These are phyloP conservation scores for Tanytarsus gracilentus DNA, from an alignment of 2,888 invertebrate genomes.

Conservation along the genomic window DNA sequence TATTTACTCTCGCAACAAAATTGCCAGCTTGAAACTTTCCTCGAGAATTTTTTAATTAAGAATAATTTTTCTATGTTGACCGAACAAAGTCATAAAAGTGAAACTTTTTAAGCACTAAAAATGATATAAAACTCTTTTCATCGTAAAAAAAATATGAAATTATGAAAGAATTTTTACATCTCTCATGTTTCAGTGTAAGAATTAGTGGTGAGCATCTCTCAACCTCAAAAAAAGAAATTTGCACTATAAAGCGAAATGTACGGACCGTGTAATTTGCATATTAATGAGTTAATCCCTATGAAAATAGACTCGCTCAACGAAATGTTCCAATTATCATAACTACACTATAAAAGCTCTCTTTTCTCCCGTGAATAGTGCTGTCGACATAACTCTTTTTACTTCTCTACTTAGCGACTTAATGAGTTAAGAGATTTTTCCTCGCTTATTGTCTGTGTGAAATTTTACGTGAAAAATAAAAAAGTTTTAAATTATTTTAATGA, in stretches of 20 bases:
- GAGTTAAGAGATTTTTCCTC: neutral
- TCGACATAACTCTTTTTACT: neutral
- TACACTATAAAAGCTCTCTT: neutral
- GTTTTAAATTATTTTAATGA: no score
- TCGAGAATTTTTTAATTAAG: constrained; percentile 25
- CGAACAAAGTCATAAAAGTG: constrained; percentile 12
- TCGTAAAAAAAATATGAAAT: neutral
- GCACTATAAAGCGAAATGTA: constrained; percentile 27
- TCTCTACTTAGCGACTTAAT: neutral
- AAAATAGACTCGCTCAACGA: constrained; percentile 24
- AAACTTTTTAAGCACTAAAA: constrained; percentile 8
- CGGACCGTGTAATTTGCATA: constrained; percentile 26
- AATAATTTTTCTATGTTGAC: constrained; percentile 10
- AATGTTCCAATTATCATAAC: constrained; percentile 25
- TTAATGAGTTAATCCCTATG: constrained; percentile 28
- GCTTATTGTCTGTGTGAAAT: no score
- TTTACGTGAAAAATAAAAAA: no score
- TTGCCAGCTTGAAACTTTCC: neutral
- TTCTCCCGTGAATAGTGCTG: neutral
- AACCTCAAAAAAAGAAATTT: constrained; percentile 17
- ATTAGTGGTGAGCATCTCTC: constrained; percentile 24
- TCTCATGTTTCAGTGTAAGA: constrained; percentile 3
- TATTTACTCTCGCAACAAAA: neutral
- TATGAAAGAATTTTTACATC: neutral
- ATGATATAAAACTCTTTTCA: constrained; percentile 26